Evolutionary conservation across 2,113 vertebrate genomes (phyloP).

Genomic region (Equus przewalskii): DNA sequence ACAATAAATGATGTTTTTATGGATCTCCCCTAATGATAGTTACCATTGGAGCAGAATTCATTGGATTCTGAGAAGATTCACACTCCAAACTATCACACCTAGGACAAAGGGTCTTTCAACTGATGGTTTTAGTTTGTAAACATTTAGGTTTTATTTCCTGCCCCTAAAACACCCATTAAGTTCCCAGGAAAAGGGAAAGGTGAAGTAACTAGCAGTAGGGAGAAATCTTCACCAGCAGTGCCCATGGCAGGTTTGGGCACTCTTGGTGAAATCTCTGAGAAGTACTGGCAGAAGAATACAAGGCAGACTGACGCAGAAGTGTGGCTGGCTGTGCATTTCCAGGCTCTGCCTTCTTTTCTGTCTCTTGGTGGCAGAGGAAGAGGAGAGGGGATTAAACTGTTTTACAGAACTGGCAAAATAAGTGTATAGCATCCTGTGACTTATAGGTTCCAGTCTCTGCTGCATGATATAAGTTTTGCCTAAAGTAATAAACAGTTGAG

Average conservation of each 20-base stretch:
- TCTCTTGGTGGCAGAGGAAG: background rate
- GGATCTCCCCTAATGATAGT: background rate
- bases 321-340: background rate
- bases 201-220: background rate
- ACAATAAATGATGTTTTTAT: slow-evolving; percentile 16
- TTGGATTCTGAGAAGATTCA: background rate
- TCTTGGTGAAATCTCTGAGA: background rate
- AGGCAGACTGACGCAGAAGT: background rate
- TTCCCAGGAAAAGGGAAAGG: background rate
- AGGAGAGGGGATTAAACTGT: background rate
- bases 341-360: background rate
- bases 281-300: background rate
- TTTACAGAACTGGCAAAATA: background rate
- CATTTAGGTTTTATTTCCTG: background rate
- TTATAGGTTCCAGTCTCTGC: background rate
- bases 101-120: background rate
- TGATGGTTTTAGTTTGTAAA: slow-evolving; percentile 9
- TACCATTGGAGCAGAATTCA: background rate
- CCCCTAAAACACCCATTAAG: background rate
- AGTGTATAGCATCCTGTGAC: background rate
- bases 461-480: background rate
- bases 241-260: background rate
- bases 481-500: background rate
- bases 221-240: background rate
- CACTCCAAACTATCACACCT: background rate